Percentiles rank a stretch among this genome's conserved stretches.
Conservation (phyloP, 2,888 invertebrate genomes). For the Pteria penguin region DNA sequence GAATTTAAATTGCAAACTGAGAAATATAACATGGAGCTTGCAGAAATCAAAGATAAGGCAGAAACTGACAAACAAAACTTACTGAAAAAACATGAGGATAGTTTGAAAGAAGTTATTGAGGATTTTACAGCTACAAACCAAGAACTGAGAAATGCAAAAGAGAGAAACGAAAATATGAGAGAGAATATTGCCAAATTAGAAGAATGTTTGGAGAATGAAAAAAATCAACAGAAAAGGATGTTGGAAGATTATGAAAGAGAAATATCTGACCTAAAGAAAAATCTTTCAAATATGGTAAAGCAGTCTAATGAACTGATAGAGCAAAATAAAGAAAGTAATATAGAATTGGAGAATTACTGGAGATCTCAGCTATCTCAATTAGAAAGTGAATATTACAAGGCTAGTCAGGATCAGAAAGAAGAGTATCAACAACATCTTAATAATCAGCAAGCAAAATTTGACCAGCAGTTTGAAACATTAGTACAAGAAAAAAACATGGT, state of each 20-base stretch:
- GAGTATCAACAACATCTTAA: constrained; percentile 45
- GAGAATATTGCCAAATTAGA: constrained; percentile 32
- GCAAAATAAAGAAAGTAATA: constrained; percentile 20
- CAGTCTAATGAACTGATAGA: constrained; percentile 8
- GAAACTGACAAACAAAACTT: constrained; percentile 15
- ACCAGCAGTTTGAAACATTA: constrained; percentile 44
- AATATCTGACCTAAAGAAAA: constrained; percentile 24
- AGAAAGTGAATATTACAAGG: constrained; percentile 58
- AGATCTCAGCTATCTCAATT: constrained; percentile 57
- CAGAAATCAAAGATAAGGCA: background rate
- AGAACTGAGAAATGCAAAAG: constrained; percentile 40
- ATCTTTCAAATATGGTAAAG: constrained; percentile 24
- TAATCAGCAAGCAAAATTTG: constrained; percentile 45
- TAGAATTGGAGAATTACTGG: constrained; percentile 58
- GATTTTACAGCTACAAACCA: constrained; percentile 25
- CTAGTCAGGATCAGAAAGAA: constrained; percentile 49
- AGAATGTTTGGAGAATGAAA: constrained; percentile 21
- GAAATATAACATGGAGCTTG: background rate
- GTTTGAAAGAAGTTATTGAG: constrained; percentile 15
- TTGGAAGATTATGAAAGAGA: constrained; percentile 33
- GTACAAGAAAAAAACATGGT: constrained; percentile 55
- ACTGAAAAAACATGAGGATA: constrained; percentile 6
- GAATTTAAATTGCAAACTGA: background rate
- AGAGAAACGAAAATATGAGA: constrained; percentile 30
- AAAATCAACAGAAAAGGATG: constrained; percentile 26